Percentiles rank a stretch among this genome's conserved stretches.
phyloP scores from a whole-genome alignment of 2,797 vertebrate genomes.

The Rhyacichthys aspro region DNA sequence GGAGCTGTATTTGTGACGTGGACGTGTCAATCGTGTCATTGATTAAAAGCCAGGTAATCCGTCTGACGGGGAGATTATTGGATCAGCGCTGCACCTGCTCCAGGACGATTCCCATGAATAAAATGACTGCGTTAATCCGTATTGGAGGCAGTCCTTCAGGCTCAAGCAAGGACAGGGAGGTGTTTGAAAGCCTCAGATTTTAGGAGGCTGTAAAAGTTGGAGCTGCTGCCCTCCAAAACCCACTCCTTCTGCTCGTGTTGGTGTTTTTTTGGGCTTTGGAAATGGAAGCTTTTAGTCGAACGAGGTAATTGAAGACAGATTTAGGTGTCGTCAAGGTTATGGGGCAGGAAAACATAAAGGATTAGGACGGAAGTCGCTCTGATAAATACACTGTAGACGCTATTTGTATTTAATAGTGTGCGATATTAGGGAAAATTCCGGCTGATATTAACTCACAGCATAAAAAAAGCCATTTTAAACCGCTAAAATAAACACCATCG shows the following conservation, averaged over 20 bases:
- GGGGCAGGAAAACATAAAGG: constrained; percentile 38
- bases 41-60: constrained; percentile 71
- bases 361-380: constrained; percentile 57
- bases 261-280: constrained; percentile 21
- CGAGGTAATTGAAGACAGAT: constrained; percentile 68
- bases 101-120: constrained; percentile 52
- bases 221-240: constrained; percentile 6
- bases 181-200: constrained; percentile 24
- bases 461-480: constrained; percentile 40
- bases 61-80: constrained; percentile 65
- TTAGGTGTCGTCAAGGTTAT: constrained; percentile 59
- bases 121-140: constrained; percentile 53
- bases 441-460: too few species aligned
- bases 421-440: too few species aligned
- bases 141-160: constrained; percentile 48
- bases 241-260: neutral
- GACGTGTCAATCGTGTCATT: constrained; percentile 66
- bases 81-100: constrained; percentile 62
- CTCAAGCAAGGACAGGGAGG: constrained; percentile 47
- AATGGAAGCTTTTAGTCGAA: constrained; percentile 27
- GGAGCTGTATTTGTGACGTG: constrained; percentile 46
- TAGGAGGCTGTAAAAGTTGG: constrained; percentile 23
- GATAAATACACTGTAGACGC: constrained; percentile 35
- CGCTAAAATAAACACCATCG: constrained; percentile 50
- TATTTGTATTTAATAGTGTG: neutral